These are phyloP conservation scores for Leptodactylus fallax DNA, from an alignment of 2,797 vertebrate genomes.

Conservation along the genomic window DNA sequence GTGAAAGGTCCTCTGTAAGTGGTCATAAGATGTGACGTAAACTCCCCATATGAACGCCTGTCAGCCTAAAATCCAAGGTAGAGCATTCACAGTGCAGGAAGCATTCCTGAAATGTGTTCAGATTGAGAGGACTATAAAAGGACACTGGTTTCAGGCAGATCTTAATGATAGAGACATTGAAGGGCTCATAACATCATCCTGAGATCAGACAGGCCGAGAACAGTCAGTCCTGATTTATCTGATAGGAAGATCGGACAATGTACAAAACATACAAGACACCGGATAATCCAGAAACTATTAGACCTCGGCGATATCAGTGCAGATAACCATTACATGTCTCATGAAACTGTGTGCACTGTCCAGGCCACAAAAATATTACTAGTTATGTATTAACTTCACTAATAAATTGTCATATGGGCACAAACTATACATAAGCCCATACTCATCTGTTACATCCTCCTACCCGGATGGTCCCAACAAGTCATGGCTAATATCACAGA, in stretches of 20 bases:
- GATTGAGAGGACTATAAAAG: slow-evolving; percentile 4
- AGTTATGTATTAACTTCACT: too few species aligned
- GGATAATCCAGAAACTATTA: background rate
- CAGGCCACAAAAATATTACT: too few species aligned
- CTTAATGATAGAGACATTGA: background rate
- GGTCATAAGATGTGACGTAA: background rate
- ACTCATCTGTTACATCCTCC: too few species aligned
- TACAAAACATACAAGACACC: too few species aligned
- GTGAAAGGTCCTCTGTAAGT: background rate
- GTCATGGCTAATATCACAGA: too few species aligned
- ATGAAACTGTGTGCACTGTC: background rate
- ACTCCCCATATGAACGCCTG: background rate
- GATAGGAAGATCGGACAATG: background rate
- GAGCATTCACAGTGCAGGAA: background rate
- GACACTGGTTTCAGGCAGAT: background rate
- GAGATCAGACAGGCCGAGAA: background rate
- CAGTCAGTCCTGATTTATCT: background rate
- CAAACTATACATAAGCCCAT: too few species aligned
- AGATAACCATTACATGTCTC: background rate
- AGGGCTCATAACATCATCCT: background rate
- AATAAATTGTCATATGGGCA: too few species aligned
- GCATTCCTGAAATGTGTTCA: background rate
- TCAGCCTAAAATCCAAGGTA: background rate
- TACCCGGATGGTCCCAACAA: too few species aligned
- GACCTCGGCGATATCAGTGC: background rate